Base-by-base conservation (phyloP, 2,888 invertebrate species). In the Eupithecia vulgata region DNA sequence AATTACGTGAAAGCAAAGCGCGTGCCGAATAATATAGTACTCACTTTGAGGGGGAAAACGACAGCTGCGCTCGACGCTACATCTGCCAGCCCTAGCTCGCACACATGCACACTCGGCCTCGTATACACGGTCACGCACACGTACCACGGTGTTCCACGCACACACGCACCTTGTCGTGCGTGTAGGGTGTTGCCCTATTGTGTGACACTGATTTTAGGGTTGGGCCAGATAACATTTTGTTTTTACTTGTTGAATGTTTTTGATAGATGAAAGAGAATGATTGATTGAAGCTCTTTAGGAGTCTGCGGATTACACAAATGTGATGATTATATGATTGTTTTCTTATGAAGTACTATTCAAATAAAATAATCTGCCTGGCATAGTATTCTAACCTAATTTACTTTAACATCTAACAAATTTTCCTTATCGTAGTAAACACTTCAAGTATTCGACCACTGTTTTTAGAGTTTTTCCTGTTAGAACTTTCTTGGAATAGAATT, bases 231-330 rank as follows among this genome's bases (percentile, higher is more conserved):
- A 91, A 88, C 90, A 89, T 91, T 92, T 93, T 92, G 93, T 94
- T 94, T 93, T 93, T 93, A 94, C 94, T 93, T 94, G 94, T 94
- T 94, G 94, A 93, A 92, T 91, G 88, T 87, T 83, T 83, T 90
- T 93, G 93, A 94, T 93, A 89, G 92, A 93, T 93, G 91, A 90
- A 89, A 83, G 83, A 66, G 83, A 87, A 93, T 93, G 93, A 94
- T 94, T 91, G 93, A 94, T 94, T 83, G 82, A 80, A 79, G 86
- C 85, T 84, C 87, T 85, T 87, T 88, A 81, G 81, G 83, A 85
- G 81, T 85, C 84, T 85, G 84, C 88, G 89, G 90, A 89, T 88
- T 90, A 88, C 83, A 78, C 84, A 84, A 88, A 86, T 84, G 80
- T 81, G 78, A 76, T 77, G 82, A 79, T 80, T 83, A 81, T 83